Base-by-base conservation (phyloP, 23 tunicate species). In the Halocynthia aurantium region DNA sequence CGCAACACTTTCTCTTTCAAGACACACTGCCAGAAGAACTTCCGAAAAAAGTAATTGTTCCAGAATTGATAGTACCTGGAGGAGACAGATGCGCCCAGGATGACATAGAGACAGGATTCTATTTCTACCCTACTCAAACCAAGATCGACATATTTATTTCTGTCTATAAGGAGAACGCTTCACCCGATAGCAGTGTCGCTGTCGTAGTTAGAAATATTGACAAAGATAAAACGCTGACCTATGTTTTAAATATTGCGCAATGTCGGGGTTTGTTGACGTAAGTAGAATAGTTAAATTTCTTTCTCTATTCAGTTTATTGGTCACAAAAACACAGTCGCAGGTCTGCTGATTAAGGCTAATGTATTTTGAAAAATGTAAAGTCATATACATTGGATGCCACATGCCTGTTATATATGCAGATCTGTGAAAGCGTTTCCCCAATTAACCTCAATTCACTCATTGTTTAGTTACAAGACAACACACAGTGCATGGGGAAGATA, bases 401-500 rank as follows among this genome's bases (percentile, higher is more conserved):
- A 31, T 31, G 44, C 44, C 44, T 0, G 44, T 31, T 31, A 31
- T 31, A 0, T 31, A 1, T 31, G 44, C 44, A 31, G 44, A 31
- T 31, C 44, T 21, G 72, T 4, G 21, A 67, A 67, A 58, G 2
- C 4, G 1, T 58, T 15, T 15, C 18, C n/a, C n/a, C 64, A 58
- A 13, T 15, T 58, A 58, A 15, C n/a, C 4, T 13, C 4, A 0
- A 4, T n/a, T 58, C 64, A 58, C n/a, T n/a, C n/a, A 13, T 58
- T 13, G n/a, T 13, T 15, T 49, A 74, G 78, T 8, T 74, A 54
- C 21, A 6, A 74, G 56, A 53, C 78, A 50, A n/a, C 20, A 53
- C 31, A 53, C 0, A 74, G 65, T 15, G 63, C 65, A 56, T 74
- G 78, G 78, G 78, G 78, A 21, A 53, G 31, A 74, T 74, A 20